phyloP scores from a whole-genome alignment of 2,888 invertebrate species.

The Periphyllus acericola region DNA sequence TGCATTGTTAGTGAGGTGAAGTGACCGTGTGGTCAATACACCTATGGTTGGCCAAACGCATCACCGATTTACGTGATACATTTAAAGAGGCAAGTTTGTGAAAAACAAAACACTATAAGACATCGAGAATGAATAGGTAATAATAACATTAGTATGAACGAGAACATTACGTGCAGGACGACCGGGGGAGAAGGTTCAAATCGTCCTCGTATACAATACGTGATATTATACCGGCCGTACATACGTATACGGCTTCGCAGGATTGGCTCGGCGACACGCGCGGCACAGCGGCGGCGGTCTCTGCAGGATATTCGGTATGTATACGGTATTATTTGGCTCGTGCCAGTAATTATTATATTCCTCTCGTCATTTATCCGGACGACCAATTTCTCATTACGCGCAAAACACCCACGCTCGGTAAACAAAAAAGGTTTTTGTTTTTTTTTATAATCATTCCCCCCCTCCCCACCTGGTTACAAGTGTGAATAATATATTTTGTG shows the following conservation, averaged over 20 bases:
- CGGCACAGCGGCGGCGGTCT: background rate
- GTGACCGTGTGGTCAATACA: no score
- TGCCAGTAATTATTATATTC: slow-evolving; percentile 2
- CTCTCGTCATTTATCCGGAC: background rate
- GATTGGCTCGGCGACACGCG: background rate
- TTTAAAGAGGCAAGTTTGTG: no score
- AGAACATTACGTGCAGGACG: no score
- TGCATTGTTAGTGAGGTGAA: no score
- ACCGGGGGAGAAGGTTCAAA: background rate
- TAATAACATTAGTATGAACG: no score
- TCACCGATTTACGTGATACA: no score
- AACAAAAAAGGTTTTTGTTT: background rate
- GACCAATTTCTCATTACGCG: slow-evolving; percentile 1
- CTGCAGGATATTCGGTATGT: background rate
- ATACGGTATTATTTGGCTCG: background rate
- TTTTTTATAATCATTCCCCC: no score
- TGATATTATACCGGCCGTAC: background rate
- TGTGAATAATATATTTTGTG: background rate
- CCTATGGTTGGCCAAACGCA: no score
- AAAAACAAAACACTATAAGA: no score
- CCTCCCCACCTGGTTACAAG: background rate
- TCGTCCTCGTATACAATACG: background rate
- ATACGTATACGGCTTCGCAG: background rate
- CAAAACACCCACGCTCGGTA: background rate
- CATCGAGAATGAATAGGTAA: no score